Conservation (phyloP, 2,888 invertebrate genomes). For the Monochamus alternatus region DNA sequence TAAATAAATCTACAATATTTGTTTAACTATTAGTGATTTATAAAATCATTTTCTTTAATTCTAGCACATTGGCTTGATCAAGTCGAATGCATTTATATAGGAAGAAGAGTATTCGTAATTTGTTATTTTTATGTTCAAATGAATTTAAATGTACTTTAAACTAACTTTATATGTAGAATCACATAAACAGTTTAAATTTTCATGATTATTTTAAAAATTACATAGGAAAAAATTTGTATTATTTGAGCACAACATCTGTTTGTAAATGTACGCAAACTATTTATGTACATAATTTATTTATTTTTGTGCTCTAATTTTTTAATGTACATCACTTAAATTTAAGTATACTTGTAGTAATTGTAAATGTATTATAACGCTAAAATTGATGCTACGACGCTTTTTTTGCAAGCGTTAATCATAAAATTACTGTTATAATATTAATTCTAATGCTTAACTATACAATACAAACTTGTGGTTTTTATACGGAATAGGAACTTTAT, state of each 20-base stretch:
- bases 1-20: slow-evolving; percentile 9
- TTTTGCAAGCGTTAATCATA: slow-evolving; percentile 34
- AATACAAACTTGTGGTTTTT: slow-evolving; percentile 5
- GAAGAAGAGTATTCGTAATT: slow-evolving; percentile 24
- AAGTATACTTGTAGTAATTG: slow-evolving; percentile 24
- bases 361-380: slow-evolving; percentile 24
- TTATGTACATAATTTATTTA: slow-evolving; percentile 24
- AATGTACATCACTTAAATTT: slow-evolving; percentile 24
- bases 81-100: slow-evolving; percentile 27
- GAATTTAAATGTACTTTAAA: slow-evolving; percentile 1
- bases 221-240: background rate
- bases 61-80: slow-evolving; percentile 1
- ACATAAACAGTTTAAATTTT: background rate
- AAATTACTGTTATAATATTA: slow-evolving; percentile 17
- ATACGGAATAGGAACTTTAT: background rate
- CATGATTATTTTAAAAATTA: slow-evolving; percentile 16
- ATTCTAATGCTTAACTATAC: slow-evolving; percentile 21
- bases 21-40: slow-evolving; percentile 8
- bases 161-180: background rate
- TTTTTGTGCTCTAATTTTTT: slow-evolving; percentile 25
- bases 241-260: slow-evolving; percentile 28
- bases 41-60: slow-evolving; percentile 16
- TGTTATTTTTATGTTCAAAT: background rate
- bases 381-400: slow-evolving; percentile 23
- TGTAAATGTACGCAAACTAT: slow-evolving; percentile 2